Evolutionary conservation across 2,888 invertebrate species (phyloP).

Genomic region (Aleiodes leptofemur): DNA sequence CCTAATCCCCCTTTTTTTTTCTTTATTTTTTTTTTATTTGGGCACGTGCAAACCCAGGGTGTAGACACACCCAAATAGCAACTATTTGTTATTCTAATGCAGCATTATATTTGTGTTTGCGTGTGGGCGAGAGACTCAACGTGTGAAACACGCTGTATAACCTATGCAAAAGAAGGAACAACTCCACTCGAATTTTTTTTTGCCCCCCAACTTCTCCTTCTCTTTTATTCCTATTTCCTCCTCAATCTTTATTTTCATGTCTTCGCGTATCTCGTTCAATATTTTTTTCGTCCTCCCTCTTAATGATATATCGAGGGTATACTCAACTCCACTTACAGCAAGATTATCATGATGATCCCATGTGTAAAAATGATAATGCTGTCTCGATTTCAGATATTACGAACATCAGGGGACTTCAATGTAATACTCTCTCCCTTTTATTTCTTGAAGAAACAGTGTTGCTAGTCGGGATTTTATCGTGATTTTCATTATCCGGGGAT

Average conservation of each 20-base stretch:
- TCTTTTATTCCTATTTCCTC: constrained; percentile 15
- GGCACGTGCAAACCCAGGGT: constrained; percentile 61
- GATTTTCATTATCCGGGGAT: constrained; percentile 25
- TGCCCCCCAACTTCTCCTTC: constrained; percentile 38
- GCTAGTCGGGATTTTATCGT: neutral
- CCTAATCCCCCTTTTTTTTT: neutral
- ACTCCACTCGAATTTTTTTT: constrained; percentile 67
- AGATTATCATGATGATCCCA: constrained; percentile 40
- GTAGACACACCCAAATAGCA: constrained; percentile 66
- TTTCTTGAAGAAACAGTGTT: constrained; percentile 7
- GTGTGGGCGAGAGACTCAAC: constrained; percentile 69
- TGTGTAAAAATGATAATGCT: constrained; percentile 40
- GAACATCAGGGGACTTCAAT: neutral
- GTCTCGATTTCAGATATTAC: constrained; percentile 32
- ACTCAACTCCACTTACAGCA: constrained; percentile 36
- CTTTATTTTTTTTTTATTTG: constrained; percentile 20
- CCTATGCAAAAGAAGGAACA: constrained; percentile 56
- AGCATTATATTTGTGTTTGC: constrained; percentile 69
- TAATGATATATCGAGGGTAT: constrained; percentile 26
- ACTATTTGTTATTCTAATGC: constrained; percentile 75
- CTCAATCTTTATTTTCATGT: neutral
- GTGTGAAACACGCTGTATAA: constrained; percentile 73
- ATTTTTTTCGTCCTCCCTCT: constrained; percentile 7
- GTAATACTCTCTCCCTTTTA: constrained; percentile 11
- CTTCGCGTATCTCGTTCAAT: constrained; percentile 30